Conservation (phyloP, 2,797 vertebrate genomes). For the Acipenser oxyrinchus region DNA sequence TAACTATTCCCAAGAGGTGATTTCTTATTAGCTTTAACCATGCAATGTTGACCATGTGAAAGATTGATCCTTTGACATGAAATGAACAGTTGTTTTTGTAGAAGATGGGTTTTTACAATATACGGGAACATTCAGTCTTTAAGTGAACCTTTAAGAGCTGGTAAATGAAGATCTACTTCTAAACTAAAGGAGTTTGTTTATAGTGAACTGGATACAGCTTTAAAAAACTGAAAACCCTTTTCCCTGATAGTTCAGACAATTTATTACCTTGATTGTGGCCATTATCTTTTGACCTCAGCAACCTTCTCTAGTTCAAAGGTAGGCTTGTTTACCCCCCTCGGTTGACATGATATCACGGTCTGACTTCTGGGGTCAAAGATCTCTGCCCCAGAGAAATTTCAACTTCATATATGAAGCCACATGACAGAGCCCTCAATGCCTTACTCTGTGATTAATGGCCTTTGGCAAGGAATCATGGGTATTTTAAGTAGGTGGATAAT, state of each 20-base stretch:
- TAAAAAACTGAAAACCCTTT: neutral
- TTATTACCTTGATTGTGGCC: conserved; percentile 12
- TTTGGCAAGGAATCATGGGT: conserved; percentile 7
- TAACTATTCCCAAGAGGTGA: too few species aligned
- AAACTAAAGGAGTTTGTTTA: neutral
- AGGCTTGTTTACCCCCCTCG: conserved; percentile 9
- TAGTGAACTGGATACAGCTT: neutral
- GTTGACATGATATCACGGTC: conserved; percentile 6
- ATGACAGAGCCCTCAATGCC: neutral
- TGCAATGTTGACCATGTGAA: too few species aligned
- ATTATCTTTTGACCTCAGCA: conserved; percentile 3
- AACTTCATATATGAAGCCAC: conserved; percentile 16
- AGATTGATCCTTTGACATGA: too few species aligned
- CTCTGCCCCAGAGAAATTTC: conserved; percentile 17
- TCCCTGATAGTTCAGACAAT: conserved; percentile 1
- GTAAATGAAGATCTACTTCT: too few species aligned
- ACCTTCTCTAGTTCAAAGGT: conserved; percentile 15
- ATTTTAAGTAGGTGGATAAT: conserved; percentile 9
- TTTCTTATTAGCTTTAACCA: too few species aligned
- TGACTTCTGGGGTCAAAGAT: conserved; percentile 15
- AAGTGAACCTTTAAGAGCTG: too few species aligned
- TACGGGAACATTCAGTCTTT: too few species aligned
- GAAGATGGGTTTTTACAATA: too few species aligned
- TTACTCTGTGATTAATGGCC: conserved; percentile 17
- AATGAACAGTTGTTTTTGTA: too few species aligned